Evolutionary conservation across 2,113 vertebrate species (phyloP).

Genomic region (Lipotes vexillifer): DNA sequence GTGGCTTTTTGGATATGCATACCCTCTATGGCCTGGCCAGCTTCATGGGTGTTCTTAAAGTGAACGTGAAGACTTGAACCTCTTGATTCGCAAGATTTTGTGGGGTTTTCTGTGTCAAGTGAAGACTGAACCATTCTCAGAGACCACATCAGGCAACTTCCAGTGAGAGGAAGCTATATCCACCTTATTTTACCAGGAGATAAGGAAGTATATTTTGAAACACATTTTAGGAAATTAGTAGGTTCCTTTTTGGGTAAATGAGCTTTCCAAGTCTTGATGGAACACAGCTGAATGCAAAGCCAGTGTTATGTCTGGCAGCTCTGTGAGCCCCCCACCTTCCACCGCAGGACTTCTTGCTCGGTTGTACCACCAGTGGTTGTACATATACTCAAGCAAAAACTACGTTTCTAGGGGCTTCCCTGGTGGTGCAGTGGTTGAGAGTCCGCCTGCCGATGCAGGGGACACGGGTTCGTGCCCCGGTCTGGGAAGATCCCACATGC

Average conservation of each 20-base stretch:
- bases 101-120: background rate
- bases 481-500: too few species aligned
- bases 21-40: background rate
- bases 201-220: background rate
- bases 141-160: background rate
- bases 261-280: background rate
- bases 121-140: background rate
- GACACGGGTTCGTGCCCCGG: too few species aligned
- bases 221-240: background rate
- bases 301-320: accelerated
- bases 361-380: background rate
- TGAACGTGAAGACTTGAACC: background rate
- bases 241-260: background rate
- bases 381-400: background rate
- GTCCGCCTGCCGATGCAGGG: too few species aligned
- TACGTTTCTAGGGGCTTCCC: too few species aligned
- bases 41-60: background rate
- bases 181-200: background rate
- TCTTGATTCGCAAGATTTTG: background rate
- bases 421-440: too few species aligned
- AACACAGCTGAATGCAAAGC: background rate
- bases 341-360: background rate
- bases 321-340: accelerated
- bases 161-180: background rate
- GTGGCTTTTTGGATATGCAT: background rate